Base-by-base conservation (phyloP, 2,888 invertebrate species). In the Ganaspis brasiliensis region DNA sequence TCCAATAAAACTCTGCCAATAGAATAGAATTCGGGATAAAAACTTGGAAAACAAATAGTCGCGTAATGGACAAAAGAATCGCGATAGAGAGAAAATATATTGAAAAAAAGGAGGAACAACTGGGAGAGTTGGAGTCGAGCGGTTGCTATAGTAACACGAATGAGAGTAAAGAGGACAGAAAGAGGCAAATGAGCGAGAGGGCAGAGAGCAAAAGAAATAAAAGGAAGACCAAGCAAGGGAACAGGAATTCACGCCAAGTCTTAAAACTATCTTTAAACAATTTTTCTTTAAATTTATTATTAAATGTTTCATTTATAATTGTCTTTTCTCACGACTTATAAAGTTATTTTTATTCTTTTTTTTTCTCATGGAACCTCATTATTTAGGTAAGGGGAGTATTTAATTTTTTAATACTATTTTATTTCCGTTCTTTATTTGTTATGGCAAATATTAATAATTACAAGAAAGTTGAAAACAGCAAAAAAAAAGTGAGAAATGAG, bases 71-170 rank as follows among this genome's bases (percentile, higher is more conserved):
- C 63, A 80, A 79, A 79, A 79, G 79, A 80, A 82, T 78, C 57
- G 76, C 74, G 76, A 37, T 24, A 67, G 77, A 76, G 76, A 72
- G 76, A 75, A 73, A 67, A 70, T 40, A 73, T 75, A 80, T 81
- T 77, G 79, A 79, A 81, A 79, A 81, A 81, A 79, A 79, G 45
- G 24, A 37, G 24, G 24, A 26, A 71, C 49, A 37, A 49, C 77
- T 67, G 77, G 80, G 79, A 83, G 79, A 81, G 83, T 84, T 78
- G 81, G 77, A 82, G 83, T 83, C 81, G 84, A 82, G 82, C 81
- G 79, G 90, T 90, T 86, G 86, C 89, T 85, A 89, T 89, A 84
- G 89, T 81, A 87, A 89, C 89, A 59, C 81, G 81, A 82, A 81
- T 83, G 5, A 55, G 55, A 37, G 16, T 14, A 59, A n/a, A 14